Base-by-base conservation (phyloP, 2,113 vertebrate genomes). In the Tonatia bakeri region DNA sequence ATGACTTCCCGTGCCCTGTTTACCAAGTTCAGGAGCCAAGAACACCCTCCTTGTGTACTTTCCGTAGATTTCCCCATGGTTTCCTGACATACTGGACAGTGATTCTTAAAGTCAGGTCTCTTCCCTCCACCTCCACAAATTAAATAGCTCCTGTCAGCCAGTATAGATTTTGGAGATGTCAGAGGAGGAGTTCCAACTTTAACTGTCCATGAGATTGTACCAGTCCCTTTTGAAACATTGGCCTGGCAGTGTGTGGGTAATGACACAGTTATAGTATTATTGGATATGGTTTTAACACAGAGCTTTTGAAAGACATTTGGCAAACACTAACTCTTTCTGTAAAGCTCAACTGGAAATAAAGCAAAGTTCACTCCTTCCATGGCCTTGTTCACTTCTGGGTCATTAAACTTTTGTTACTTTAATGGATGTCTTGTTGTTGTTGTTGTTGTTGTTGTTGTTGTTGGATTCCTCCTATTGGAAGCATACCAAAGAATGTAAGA, bases 1-100 rank as follows among this genome's bases (percentile, higher is more conserved):
- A 40, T 95, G 90, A 97, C 81, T 98, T 98, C 92, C 38, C 31
- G 14, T 90, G 86, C 84, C 70, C 81, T 97, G 50, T 97, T 98
- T 98, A 96, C 91, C 95, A 79, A 97, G 81, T 87, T 97, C 94
- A 97, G 47, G 88, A 86, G 70, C 90, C 61, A 97, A 96, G 43
- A 76, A 80, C 83, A 75, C 14, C 11, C 54, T 95, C 79, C 77
- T 54, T 95, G 82, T 96, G 61, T 94, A 97, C 69, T 72, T 95
- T 86, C 40, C 86, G 92, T 98, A 52, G 59, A 84, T 98, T 94
- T 94, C 83, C 87, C 77, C 83, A 38, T 15, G 59, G 12, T 40
- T 97, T 93, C 47, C 94, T 56, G 43, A 96, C 45, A 87, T 45
- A 96, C 91, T 97, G 28, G 45, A 87, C 5, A 86, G 61, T 95